phyloP scores from a whole-genome alignment of 2,113 vertebrate species.

The Anarhynchus alexandrinus region DNA sequence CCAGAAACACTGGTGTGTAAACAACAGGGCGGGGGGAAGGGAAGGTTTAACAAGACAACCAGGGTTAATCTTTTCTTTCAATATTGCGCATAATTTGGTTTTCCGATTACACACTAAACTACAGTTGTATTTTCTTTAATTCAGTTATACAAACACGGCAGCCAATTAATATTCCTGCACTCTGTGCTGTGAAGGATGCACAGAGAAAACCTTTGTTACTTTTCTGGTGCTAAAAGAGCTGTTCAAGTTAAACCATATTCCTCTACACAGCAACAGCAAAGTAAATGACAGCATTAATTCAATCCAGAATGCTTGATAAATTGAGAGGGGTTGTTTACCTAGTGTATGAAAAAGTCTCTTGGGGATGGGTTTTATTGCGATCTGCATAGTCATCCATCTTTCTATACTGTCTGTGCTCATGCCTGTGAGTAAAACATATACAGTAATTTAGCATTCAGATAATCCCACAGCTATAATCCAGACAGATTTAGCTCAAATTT shows the following conservation, averaged over 20 bases:
- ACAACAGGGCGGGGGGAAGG: background rate
- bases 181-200: background rate
- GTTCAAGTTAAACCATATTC: background rate
- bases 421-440: conserved; percentile 51
- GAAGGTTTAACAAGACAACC: background rate
- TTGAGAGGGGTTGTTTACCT: conserved; percentile 46
- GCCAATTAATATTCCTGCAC: background rate
- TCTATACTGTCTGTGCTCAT: conserved; percentile 8
- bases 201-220: conserved; percentile 13
- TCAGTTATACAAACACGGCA: background rate
- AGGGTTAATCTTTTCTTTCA: conserved; percentile 15
- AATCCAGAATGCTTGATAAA: conserved; percentile 28
- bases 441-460: conserved; percentile 62
- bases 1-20: conserved; percentile 19
- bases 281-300: conserved; percentile 40
- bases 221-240: background rate
- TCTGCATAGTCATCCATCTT: conserved; percentile 61
- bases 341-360: background rate
- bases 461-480: conserved; percentile 67
- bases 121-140: conserved; percentile 20
- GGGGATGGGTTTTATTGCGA: conserved; percentile 19
- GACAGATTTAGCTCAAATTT: conserved; percentile 65
- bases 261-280: conserved; percentile 12
- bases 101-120: background rate
- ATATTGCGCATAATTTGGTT: background rate